Percentiles rank a stretch among this genome's conserved stretches.
phyloP scores from a whole-genome alignment of 2,113 vertebrate species.

The Cavia porcellus region DNA sequence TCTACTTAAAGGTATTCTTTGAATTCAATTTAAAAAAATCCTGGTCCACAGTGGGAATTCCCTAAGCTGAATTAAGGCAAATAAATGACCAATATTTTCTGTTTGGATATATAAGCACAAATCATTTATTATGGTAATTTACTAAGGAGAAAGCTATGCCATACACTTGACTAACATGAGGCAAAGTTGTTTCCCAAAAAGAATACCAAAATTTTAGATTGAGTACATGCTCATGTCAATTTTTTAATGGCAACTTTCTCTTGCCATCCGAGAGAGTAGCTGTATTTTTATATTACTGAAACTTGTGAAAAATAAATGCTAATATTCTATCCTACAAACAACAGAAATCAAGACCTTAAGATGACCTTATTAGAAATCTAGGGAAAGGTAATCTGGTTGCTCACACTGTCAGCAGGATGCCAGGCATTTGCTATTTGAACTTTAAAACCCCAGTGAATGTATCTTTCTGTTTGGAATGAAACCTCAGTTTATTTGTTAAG shows the following conservation, averaged over 20 bases:
- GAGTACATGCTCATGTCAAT: neutral
- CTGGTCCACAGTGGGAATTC: neutral
- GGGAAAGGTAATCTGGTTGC: neutral
- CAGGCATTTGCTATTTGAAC: slow-evolving; percentile 57
- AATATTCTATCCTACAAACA: neutral
- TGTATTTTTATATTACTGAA: neutral
- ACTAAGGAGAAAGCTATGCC: neutral
- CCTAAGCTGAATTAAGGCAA: neutral
- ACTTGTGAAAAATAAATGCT: slow-evolving; percentile 16
- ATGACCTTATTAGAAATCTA: slow-evolving; percentile 55
- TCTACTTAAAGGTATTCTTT: slow-evolving; percentile 95
- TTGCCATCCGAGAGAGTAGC: slow-evolving; percentile 19
- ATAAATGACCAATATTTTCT: slow-evolving; percentile 19
- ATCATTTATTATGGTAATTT: neutral
- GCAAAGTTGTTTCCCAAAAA: slow-evolving; percentile 24
- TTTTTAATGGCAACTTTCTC: slow-evolving; percentile 21
- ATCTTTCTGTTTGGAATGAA: slow-evolving; percentile 46
- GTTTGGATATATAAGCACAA: neutral
- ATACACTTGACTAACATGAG: neutral
- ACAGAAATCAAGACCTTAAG: slow-evolving; percentile 11
- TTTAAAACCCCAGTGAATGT: slow-evolving; percentile 45
- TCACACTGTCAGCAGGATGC: neutral
- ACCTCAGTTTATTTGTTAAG: slow-evolving; percentile 42
- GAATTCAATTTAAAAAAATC: neutral
- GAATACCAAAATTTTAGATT: slow-evolving; percentile 2